Evolutionary conservation across 2,888 invertebrate genomes (phyloP).

Genomic region (Laspeyria flexula): DNA sequence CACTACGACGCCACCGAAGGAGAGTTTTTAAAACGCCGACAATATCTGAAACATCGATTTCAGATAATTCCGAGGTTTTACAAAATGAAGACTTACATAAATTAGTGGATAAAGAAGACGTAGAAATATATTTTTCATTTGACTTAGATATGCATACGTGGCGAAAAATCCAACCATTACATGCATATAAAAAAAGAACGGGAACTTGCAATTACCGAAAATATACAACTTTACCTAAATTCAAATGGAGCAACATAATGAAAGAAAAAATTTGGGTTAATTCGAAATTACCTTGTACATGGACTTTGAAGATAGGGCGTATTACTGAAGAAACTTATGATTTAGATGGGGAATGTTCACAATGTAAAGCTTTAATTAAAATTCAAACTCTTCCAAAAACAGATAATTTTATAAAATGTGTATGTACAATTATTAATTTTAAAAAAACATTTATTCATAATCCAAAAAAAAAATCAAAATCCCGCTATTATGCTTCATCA

Average conservation of each 20-base stretch:
- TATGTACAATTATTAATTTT: not conserved
- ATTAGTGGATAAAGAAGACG: too few species aligned
- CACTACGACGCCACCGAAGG: constrained; percentile 3
- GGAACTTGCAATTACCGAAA: constrained; percentile 2
- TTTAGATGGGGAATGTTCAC: not conserved
- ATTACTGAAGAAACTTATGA: not conserved
- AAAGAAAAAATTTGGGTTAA: constrained; percentile 9
- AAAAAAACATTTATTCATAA: not conserved
- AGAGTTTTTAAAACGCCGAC: not conserved
- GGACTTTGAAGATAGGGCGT: not conserved
- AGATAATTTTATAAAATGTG: not conserved
- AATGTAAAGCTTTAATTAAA: not conserved
- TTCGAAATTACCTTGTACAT: constrained; percentile 11
- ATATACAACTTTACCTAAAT: constrained; percentile 9
- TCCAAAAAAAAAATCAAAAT: not conserved
- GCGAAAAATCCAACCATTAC: constrained; percentile 9
- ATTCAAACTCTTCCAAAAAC: not conserved
- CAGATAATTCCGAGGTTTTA: too few species aligned
- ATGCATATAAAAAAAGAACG: not conserved
- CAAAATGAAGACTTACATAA: too few species aligned
- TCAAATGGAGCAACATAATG: constrained; percentile 6
- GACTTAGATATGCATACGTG: constrained; percentile 4
- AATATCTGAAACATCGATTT: not conserved
- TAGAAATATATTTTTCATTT: constrained; percentile 4
- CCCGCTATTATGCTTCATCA: not conserved